These are phyloP conservation scores for Periparus ater DNA, from an alignment of 2,797 vertebrate genomes.

Conservation along the genomic window DNA sequence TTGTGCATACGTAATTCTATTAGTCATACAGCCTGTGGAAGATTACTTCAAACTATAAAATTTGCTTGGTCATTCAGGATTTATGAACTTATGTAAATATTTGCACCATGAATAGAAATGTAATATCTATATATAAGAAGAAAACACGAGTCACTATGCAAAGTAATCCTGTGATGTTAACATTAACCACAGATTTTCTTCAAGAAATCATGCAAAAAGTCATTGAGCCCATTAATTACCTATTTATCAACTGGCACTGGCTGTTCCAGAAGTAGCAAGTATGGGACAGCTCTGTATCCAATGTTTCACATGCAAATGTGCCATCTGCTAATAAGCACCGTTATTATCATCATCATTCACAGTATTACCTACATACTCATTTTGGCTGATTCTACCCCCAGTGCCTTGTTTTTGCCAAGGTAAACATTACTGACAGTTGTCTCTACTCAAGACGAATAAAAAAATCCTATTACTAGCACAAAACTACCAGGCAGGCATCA, in stretches of 20 bases:
- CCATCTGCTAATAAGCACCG: conserved; percentile 32
- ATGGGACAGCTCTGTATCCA: not conserved
- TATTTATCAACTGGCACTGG: conserved; percentile 27
- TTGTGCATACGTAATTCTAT: conserved; percentile 73
- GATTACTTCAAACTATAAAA: conserved; percentile 65
- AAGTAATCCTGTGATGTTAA: conserved; percentile 18
- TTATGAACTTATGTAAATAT: conserved; percentile 68
- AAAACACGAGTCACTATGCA: not conserved
- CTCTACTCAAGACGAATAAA: conserved; percentile 6
- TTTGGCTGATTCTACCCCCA: not conserved
- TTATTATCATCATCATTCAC: conserved; percentile 51
- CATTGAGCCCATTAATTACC: conserved; percentile 40
- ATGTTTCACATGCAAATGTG: conserved; percentile 9
- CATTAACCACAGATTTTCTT: not conserved
- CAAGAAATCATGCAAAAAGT: conserved; percentile 17
- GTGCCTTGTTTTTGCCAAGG: not conserved
- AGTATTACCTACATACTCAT: not conserved
- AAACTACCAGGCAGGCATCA: not conserved
- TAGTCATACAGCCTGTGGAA: conserved; percentile 73
- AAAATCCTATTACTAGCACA: not conserved
- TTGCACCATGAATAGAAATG: conserved; percentile 35
- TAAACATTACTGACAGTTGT: not conserved
- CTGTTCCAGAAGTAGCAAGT: conserved; percentile 31
- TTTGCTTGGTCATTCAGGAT: conserved; percentile 70
- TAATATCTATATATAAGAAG: conserved; percentile 16